phyloP scores from a whole-genome alignment of 2,797 vertebrate genomes.

The Anas bahamensis region DNA sequence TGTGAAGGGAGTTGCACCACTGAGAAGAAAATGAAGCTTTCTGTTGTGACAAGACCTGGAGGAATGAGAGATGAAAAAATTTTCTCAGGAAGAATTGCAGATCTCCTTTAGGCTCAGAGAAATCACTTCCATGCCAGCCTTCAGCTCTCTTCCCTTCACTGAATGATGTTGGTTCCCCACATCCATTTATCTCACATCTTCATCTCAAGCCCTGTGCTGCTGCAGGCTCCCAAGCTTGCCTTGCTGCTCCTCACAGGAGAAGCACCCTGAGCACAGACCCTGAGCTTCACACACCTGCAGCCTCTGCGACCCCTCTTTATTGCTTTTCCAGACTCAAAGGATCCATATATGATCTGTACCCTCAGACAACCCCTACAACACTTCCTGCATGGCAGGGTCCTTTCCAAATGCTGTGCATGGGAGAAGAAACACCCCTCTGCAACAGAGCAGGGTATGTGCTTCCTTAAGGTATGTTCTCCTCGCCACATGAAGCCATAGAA shows the following conservation, averaged over 20 bases:
- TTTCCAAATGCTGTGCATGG: not conserved
- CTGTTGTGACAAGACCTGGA: not conserved
- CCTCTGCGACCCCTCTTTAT: not conserved
- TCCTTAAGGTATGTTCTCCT: not conserved
- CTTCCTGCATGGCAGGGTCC: not conserved
- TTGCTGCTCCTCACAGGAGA: not conserved
- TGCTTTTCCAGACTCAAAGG: not conserved
- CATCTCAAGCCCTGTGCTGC: not conserved
- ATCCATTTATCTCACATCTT: not conserved
- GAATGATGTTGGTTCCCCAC: not conserved
- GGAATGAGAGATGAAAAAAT: not conserved
- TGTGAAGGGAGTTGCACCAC: not conserved
- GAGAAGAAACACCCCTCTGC: not conserved
- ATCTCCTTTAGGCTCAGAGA: not conserved
- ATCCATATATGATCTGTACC: not conserved
- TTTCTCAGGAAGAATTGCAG: not conserved
- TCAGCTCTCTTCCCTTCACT: not conserved
- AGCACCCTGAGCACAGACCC: not conserved
- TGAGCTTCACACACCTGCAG: not conserved
- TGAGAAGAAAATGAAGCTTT: conserved; percentile 4
- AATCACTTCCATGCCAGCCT: not conserved
- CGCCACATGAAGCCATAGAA: not conserved
- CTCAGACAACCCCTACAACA: not conserved
- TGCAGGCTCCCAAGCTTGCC: not conserved
- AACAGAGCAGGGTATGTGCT: not conserved